Percentiles rank a stretch among this genome's conserved stretches.
These are phyloP conservation scores for Protobothrops flavoviridis DNA, from an alignment of 2,113 vertebrate genomes.

Conservation along the genomic window DNA sequence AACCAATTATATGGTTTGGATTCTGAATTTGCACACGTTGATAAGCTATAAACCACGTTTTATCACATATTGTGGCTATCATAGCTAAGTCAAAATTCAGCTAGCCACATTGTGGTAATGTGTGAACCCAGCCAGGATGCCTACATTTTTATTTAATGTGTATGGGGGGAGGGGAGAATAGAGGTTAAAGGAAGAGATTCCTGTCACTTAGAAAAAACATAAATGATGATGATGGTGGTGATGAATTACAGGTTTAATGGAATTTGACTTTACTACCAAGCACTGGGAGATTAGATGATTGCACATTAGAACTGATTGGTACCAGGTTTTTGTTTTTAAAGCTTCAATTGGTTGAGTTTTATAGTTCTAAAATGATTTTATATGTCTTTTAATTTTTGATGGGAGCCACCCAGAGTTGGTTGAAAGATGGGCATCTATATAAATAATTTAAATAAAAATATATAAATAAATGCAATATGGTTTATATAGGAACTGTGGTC, in stretches of 20 bases:
- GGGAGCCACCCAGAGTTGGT: background rate
- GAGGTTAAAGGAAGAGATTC: background rate
- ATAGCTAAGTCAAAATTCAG: background rate
- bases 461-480: constrained; percentile 6
- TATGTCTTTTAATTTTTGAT: background rate
- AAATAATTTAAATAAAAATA: background rate
- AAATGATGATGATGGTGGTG: too few species aligned
- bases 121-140: background rate
- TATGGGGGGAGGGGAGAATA: background rate
- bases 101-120: background rate
- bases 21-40: background rate
- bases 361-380: background rate
- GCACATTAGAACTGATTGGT: background rate
- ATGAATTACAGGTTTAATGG: constrained; percentile 46
- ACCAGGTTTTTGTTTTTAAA: background rate
- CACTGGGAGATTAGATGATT: background rate
- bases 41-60: background rate
- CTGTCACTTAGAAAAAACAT: background rate
- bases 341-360: background rate
- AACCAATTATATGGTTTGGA: background rate
- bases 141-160: background rate
- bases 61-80: background rate
- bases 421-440: background rate
- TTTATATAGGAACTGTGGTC: constrained; percentile 54
- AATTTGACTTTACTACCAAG: background rate